A percentile compares a stretch with the other conserved stretches of the same genome.
These are phyloP conservation scores for Macheiramphus alcinus DNA, from an alignment of 2,113 vertebrate species.

Conservation along the genomic window DNA sequence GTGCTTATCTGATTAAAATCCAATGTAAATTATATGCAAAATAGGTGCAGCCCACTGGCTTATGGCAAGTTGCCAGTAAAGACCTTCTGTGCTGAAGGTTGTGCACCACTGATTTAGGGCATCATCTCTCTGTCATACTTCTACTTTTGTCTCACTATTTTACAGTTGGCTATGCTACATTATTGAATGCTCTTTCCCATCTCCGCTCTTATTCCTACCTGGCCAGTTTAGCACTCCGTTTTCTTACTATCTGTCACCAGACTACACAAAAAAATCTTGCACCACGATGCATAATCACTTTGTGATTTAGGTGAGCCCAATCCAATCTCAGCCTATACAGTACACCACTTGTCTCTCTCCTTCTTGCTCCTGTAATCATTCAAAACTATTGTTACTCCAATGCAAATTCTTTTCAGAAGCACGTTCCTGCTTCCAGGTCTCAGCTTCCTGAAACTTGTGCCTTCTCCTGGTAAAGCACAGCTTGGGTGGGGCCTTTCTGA, in stretches of 20 bases:
- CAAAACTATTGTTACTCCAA: neutral
- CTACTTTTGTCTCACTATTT: neutral
- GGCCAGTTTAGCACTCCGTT: neutral
- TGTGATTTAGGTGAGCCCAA: neutral
- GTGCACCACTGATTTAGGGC: neutral
- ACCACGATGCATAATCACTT: neutral
- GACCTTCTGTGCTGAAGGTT: neutral
- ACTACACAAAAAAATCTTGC: neutral
- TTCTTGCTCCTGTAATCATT: neutral
- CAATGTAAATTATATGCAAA: neutral
- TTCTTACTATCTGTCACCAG: neutral
- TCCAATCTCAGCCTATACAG: neutral
- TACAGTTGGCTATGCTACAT: neutral
- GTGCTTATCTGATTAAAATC: slow-evolving; percentile 1
- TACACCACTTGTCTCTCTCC: neutral
- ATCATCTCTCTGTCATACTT: neutral
- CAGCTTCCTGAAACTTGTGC: neutral
- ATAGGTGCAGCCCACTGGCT: neutral
- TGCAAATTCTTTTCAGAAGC: neutral
- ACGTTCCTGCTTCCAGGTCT: neutral
- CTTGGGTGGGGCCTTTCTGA: neutral
- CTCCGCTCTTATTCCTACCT: neutral
- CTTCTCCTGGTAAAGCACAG: neutral
- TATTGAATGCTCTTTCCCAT: neutral
- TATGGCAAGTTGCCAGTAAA: neutral